A percentile compares a stretch with the other conserved stretches of the same genome.
Conservation (phyloP, 1,140 invertebrate species). For the Acromyrmex heyeri region DNA sequence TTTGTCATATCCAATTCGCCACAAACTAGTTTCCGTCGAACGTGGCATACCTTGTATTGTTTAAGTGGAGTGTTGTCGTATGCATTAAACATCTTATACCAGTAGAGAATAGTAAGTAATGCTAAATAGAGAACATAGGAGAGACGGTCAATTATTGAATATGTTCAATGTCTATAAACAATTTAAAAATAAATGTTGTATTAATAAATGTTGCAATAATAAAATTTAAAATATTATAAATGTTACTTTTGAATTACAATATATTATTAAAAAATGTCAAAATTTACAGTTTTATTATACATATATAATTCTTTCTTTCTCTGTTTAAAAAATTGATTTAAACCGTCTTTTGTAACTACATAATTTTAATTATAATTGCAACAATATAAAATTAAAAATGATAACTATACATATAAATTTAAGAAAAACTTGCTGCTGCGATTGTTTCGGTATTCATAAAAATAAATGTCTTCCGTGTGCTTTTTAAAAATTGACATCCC, state of each 20-base stretch:
- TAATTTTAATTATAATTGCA: constrained; percentile 13
- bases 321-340: neutral
- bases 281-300: neutral
- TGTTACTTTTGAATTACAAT: neutral
- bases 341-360: neutral
- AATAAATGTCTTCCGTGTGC: neutral
- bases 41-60: constrained; percentile 35
- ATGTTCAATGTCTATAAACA: neutral
- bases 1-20: constrained; percentile 41
- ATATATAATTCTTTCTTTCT: neutral
- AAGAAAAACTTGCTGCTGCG: neutral
- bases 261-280: neutral
- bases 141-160: neutral
- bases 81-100: constrained; percentile 52
- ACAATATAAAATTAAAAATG: constrained; percentile 20
- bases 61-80: constrained; percentile 32
- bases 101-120: constrained; percentile 16
- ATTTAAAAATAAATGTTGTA: neutral
- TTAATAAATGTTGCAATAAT: neutral
- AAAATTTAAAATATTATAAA: neutral
- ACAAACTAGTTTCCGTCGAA: constrained; percentile 12
- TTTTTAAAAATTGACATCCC: neutral
- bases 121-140: neutral
- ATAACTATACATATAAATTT: neutral
- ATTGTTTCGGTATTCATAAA: neutral